A percentile compares a stretch with the other conserved stretches of the same genome.
phyloP scores from a whole-genome alignment of 1,140 invertebrate species.

The Heliconius nattereri region DNA sequence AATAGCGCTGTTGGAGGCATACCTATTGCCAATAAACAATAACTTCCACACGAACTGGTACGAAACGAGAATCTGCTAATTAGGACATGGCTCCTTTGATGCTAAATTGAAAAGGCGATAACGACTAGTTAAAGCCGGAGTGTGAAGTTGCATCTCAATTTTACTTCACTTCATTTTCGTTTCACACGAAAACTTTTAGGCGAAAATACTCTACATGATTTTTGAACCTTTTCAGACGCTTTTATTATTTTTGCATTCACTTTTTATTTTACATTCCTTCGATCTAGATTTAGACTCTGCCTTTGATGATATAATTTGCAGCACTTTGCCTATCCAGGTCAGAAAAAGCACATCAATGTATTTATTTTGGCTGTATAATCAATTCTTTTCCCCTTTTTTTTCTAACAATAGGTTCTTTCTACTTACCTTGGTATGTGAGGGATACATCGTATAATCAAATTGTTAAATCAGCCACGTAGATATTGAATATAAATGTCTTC shows the following conservation, averaged over 20 bases:
- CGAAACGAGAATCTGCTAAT: conserved; percentile 73
- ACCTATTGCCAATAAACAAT: conserved; percentile 79
- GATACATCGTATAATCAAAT: too few relatives aligned
- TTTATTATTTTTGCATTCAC: not conserved
- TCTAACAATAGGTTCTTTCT: too few relatives aligned
- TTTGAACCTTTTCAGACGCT: conserved; percentile 6
- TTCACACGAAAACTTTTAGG: conserved; percentile 10
- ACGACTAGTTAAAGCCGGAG: conserved; percentile 46
- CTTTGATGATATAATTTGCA: not conserved
- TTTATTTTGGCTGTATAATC: not conserved
- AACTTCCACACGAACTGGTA: conserved; percentile 66
- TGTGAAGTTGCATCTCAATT: conserved; percentile 15
- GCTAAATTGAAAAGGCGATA: conserved; percentile 74
- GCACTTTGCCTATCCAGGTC: not conserved
- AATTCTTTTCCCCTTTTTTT: too few relatives aligned
- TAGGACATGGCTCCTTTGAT: conserved; percentile 76
- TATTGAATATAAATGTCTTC: too few relatives aligned
- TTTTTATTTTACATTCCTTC: not conserved
- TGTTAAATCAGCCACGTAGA: too few relatives aligned
- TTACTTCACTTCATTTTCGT: conserved; percentile 11
- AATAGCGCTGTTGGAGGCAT: conserved; percentile 54
- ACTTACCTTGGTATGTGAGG: too few relatives aligned
- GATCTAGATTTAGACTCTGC: not conserved
- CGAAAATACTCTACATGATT: not conserved
- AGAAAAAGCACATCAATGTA: not conserved